These are phyloP conservation scores for Drosophila pandora DNA, from an alignment of 1,140 invertebrate species.

Conservation along the genomic window DNA sequence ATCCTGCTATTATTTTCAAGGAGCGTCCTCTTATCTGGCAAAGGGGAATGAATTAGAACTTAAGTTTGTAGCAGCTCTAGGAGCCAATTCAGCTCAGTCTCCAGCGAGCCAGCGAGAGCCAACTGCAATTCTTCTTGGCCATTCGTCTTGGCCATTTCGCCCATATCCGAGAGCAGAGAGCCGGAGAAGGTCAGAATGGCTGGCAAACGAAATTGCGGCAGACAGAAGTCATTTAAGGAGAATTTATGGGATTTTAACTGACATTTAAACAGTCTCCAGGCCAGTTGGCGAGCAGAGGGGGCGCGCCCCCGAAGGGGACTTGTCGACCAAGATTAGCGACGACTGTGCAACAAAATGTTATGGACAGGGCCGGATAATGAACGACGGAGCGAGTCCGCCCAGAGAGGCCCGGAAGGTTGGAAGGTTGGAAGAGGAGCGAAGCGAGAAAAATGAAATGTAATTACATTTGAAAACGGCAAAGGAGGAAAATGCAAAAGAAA, in stretches of 20 bases:
- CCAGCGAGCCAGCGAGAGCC: slow-evolving; percentile 1
- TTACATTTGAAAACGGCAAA: slow-evolving; percentile 69
- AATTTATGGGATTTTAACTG: slow-evolving; percentile 83
- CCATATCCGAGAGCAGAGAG: slow-evolving; percentile 26
- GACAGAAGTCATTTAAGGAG: slow-evolving; percentile 81
- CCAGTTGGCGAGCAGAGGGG: slow-evolving; percentile 5
- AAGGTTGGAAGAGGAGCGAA: slow-evolving; percentile 12
- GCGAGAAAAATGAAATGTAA: slow-evolving; percentile 79
- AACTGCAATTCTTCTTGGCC: slow-evolving; percentile 57
- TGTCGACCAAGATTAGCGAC: slow-evolving; percentile 77
- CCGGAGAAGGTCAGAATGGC: slow-evolving; percentile 36
- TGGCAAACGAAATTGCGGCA: slow-evolving; percentile 71
- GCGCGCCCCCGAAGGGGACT: slow-evolving; percentile 32
- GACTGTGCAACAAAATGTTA: slow-evolving; percentile 80
- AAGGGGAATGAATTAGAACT: slow-evolving; percentile 31
- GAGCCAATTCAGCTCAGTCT: slow-evolving; percentile 43
- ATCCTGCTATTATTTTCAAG: slow-evolving; percentile 1
- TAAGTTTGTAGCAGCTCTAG: slow-evolving; percentile 8
- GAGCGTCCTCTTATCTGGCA: slow-evolving; percentile 13
- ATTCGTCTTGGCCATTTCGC: slow-evolving; percentile 52
- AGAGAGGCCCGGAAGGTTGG: not conserved
- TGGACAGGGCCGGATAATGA: slow-evolving; percentile 75
- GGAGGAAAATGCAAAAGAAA: slow-evolving; percentile 45
- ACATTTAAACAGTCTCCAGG: slow-evolving; percentile 76
- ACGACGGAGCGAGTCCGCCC: slow-evolving; percentile 30